Evolutionary conservation across 2,888 invertebrate species (phyloP), one percentile per base, ranked within the genome.

Genomic region (Mythimna vitellina): DNA sequence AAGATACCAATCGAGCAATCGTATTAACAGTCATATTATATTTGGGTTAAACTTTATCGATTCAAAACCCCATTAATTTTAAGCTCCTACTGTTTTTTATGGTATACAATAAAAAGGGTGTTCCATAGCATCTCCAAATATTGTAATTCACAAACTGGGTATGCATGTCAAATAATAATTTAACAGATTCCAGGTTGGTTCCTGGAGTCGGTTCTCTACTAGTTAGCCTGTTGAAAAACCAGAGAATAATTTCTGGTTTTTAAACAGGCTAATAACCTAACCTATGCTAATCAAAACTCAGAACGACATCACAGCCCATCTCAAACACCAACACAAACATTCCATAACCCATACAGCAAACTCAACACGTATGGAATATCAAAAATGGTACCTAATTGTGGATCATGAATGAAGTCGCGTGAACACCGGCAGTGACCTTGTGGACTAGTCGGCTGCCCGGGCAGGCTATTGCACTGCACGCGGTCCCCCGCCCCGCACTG

Each of bases 361-460:
- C 68, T 70, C 73, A 73, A 78, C 77, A 74, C 73, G 85, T 81
- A 86, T 84, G 82, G 81, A 84, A 88, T 87, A 90, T 88, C 86
- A 84, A 90, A 91, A 91, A 89, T 89, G 86, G 86, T 81, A 89
- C 86, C 87, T 91, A 91, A 91, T 92, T 90, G 88, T 87, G 82
- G 88, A 86, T 89, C 91, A 93, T 94, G 94, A 94, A 94, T 94
- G 94, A 87, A 89, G 89, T 88, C 90, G 91, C 92, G 92, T 92
- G 92, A 89, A 87, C 84, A 85, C 87, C 93, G 94, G 90, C 94
- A 94, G 92, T 94, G 94, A 94, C 94, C 94, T 94, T 94, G 94
- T 88, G 88, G 89, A 82, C 89, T 88, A 89, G 88, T 88, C 91
- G 88, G 84, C 90, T 88, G 89, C 86, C 81, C 84, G 90, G 89